These are phyloP conservation scores for Aldabrachelys gigantea DNA, from an alignment of 2,113 vertebrate species.

Conservation along the genomic window DNA sequence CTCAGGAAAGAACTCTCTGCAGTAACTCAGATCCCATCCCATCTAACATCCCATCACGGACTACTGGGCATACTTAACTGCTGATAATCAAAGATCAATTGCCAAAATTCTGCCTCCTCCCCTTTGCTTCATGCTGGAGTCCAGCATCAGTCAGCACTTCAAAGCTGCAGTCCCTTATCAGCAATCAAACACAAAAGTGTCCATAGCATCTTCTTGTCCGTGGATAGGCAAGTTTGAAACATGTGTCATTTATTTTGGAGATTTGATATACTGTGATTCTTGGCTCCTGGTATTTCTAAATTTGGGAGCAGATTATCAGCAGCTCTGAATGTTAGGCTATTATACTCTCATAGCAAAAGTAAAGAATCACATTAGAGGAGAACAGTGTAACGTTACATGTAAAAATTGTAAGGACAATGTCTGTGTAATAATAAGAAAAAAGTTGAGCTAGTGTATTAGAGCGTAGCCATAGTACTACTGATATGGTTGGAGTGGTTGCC, in stretches of 20 bases:
- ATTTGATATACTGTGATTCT: conserved; percentile 53
- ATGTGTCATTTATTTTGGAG: conserved; percentile 51
- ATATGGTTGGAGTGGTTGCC: not conserved
- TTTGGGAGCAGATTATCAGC: conserved; percentile 18
- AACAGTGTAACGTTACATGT: not conserved
- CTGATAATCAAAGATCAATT: no score
- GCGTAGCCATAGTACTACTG: not conserved
- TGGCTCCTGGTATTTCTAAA: conserved; percentile 13
- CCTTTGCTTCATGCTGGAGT: conserved; percentile 49
- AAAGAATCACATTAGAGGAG: not conserved
- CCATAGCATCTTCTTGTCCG: conserved; percentile 38
- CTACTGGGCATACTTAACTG: no score
- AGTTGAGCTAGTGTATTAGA: not conserved
- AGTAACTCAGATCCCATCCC: no score
- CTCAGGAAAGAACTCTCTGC: no score
- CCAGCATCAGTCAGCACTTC: conserved; percentile 61
- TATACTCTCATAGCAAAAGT: not conserved
- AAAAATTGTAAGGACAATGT: not conserved
- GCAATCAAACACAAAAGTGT: conserved; percentile 5
- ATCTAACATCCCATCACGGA: no score
- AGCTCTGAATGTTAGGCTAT: conserved; percentile 22
- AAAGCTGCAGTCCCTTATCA: conserved; percentile 43
- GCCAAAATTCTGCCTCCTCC: conserved; percentile 20
- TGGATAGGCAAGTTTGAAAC: conserved; percentile 59
- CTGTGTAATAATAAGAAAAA: not conserved